Conservation (phyloP, 2,113 vertebrate genomes). For the Pseudonaja textilis region DNA sequence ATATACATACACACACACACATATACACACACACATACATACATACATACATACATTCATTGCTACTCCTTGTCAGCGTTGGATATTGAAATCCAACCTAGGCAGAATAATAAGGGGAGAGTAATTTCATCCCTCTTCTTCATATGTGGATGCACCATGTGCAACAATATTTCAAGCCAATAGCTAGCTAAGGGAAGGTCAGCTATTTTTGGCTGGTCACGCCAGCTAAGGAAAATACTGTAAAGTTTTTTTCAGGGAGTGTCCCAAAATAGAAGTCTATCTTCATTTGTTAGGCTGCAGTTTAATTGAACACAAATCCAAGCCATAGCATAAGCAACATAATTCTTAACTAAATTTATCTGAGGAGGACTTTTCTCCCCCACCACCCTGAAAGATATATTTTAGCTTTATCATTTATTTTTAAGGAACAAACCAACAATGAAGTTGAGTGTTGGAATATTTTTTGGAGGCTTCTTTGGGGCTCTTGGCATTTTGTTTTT, state of each 20-base stretch:
- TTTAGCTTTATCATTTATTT: not conserved
- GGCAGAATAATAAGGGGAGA: rapidly evolving
- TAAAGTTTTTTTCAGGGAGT: conserved; percentile 77
- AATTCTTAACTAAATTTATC: conserved; percentile 24
- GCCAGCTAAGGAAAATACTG: conserved; percentile 62
- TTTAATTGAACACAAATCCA: conserved; percentile 64
- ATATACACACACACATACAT: too few relatives aligned
- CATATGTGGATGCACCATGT: conserved; percentile 48
- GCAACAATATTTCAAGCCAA: conserved; percentile 60
- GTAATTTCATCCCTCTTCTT: conserved; percentile 29
- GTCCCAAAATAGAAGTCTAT: conserved; percentile 85
- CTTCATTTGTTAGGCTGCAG: conserved; percentile 70
- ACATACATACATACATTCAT: not conserved
- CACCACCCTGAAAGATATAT: not conserved
- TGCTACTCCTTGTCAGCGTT: conserved; percentile 7
- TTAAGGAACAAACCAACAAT: conserved; percentile 61
- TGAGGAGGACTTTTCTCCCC: conserved; percentile 1
- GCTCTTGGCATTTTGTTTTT: conserved; percentile 85
- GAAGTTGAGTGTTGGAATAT: conserved; percentile 87
- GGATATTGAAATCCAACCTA: rapidly evolving
- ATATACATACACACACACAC: too few relatives aligned
- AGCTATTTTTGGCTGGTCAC: conserved; percentile 76
- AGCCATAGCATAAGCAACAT: conserved; percentile 24
- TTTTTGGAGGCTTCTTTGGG: conserved; percentile 93
- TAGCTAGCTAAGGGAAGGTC: conserved; percentile 69